Percentiles rank a stretch among this genome's conserved stretches.
Evolutionary conservation across 2,797 vertebrate species (phyloP).

Genomic region (Pteronotus mesoamericanus): DNA sequence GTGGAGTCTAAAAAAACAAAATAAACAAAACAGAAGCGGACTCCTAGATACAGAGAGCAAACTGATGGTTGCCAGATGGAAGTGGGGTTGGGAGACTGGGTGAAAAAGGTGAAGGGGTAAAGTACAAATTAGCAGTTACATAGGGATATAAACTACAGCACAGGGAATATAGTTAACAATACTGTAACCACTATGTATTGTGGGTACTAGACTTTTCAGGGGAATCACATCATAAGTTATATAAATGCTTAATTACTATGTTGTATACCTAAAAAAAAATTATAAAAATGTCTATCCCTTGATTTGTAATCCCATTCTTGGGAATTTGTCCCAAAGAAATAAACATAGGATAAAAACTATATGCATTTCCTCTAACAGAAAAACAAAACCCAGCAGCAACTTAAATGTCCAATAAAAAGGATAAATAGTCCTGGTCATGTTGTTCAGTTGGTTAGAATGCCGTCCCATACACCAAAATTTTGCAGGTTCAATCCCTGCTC

Average conservation of each 20-base stretch:
- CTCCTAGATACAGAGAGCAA: background rate
- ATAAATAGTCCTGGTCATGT: background rate
- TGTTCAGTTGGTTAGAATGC: background rate
- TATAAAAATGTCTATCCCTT: background rate
- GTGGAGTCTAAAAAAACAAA: background rate
- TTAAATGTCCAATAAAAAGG: background rate
- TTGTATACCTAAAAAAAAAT: background rate
- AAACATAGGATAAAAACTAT: constrained; percentile 31
- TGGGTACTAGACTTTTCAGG: background rate
- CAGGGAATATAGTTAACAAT: background rate
- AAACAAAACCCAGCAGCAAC: background rate
- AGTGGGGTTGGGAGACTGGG: background rate
- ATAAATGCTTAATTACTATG: background rate
- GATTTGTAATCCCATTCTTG: background rate
- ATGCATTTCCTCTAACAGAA: background rate
- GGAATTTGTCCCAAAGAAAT: background rate
- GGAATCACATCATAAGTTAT: background rate
- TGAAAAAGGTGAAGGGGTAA: background rate
- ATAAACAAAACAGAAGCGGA: background rate
- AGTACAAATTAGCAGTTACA: background rate
- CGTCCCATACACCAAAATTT: background rate
- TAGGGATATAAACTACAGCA: background rate
- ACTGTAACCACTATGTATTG: background rate
- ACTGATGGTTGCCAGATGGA: background rate
- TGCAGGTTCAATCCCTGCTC: background rate